Evolutionary conservation across 92 coral and sea anemone genomes (phyloP).

Genomic region (Zoanthus sociatus): DNA sequence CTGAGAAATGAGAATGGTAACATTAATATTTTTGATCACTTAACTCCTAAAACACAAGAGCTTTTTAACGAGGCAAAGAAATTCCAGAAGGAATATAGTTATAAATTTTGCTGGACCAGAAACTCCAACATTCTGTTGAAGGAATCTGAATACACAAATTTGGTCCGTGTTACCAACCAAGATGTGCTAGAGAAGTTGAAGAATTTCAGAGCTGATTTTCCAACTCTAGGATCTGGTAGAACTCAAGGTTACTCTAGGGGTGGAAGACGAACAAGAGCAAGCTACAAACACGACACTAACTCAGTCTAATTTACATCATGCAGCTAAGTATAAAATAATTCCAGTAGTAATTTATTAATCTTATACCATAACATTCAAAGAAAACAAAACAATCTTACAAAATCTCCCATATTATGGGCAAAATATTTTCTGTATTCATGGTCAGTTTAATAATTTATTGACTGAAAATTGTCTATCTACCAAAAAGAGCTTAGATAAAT

Average conservation of each 20-base stretch:
- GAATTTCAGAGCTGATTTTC: slow-evolving; percentile 15
- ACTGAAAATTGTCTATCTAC: too few species aligned
- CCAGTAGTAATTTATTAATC: neutral
- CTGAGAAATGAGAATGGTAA: neutral
- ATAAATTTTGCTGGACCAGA: slow-evolving; percentile 46
- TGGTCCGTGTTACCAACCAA: slow-evolving; percentile 14
- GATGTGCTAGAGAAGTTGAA: slow-evolving; percentile 16
- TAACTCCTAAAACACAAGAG: slow-evolving; percentile 45
- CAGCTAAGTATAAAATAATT: slow-evolving; percentile 7
- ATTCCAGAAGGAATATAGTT: slow-evolving; percentile 30
- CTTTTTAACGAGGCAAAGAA: slow-evolving; percentile 34
- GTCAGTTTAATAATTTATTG: too few species aligned
- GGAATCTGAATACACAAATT: slow-evolving; percentile 6
- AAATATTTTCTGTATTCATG: too few species aligned
- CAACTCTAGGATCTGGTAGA: slow-evolving; percentile 1
- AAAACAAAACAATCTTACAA: too few species aligned
- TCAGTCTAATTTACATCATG: slow-evolving; percentile 5
- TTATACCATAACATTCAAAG: too few species aligned
- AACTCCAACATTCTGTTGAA: slow-evolving; percentile 34
- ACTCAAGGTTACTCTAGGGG: neutral
- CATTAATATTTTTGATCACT: slow-evolving; percentile 35
- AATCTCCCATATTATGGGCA: too few species aligned
- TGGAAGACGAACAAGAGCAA: slow-evolving; percentile 17
- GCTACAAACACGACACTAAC: slow-evolving; percentile 21
- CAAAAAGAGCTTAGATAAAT: too few species aligned